These are phyloP conservation scores for Scrobipalpa atriplicella DNA, from an alignment of 2,888 invertebrate genomes.

Conservation along the genomic window DNA sequence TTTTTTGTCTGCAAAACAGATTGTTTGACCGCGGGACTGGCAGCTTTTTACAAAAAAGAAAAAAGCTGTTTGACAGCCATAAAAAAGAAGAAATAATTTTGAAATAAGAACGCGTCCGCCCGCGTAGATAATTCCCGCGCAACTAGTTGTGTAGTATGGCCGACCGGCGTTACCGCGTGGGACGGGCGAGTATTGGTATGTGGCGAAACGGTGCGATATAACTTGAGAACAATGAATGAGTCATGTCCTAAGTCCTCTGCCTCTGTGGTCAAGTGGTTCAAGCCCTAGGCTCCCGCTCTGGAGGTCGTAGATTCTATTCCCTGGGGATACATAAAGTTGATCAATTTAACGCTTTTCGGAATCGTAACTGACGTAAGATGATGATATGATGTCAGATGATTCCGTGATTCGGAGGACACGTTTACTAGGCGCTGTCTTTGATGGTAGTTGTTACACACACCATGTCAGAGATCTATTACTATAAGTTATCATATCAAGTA, in stretches of 20 bases:
- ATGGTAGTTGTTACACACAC: no score
- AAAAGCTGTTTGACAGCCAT: neutral
- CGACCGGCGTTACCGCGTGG: neutral
- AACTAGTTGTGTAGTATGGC: neutral
- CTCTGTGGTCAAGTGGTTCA: no score
- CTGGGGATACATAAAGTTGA: no score
- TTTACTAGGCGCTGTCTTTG: no score
- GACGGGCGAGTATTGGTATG: neutral
- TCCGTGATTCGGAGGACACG: no score
- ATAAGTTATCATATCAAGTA: no score
- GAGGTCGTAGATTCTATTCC: no score
- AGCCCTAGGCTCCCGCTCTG: no score
- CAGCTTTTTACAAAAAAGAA: neutral
- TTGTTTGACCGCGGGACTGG: neutral
- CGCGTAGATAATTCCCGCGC: slow-evolving; percentile 64
- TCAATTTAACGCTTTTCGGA: no score
- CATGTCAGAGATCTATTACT: no score
- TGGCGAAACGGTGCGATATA: neutral
- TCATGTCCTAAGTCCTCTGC: neutral
- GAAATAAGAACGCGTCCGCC: slow-evolving; percentile 37
- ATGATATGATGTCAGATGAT: no score
- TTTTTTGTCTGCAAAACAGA: neutral
- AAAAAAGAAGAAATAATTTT: slow-evolving; percentile 9
- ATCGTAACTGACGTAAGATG: no score
- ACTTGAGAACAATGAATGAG: neutral